phyloP scores from a whole-genome alignment of 2,797 vertebrate species.

The Rhynchonycteris naso region DNA sequence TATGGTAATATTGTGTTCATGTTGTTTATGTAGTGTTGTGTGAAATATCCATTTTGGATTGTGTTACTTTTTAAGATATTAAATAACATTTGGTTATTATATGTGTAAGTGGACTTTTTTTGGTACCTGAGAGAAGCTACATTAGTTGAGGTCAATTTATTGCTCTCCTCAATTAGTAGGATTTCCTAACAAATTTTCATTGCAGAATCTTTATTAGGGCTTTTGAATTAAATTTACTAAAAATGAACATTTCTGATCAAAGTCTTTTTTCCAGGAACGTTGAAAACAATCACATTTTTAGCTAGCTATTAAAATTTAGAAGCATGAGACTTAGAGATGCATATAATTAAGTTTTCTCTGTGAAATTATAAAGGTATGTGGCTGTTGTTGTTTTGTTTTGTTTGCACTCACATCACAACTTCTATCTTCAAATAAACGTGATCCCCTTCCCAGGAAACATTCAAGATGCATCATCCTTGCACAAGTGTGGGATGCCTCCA shows the following conservation, averaged over 20 bases:
- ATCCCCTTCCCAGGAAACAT: neutral
- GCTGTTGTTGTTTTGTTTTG: neutral
- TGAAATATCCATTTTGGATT: constrained; percentile 97
- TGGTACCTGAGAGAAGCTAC: constrained; percentile 57
- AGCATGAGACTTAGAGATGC: neutral
- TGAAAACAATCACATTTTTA: constrained; percentile 28
- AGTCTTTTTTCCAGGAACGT: constrained; percentile 39
- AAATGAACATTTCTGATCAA: constrained; percentile 11
- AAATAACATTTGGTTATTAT: constrained; percentile 99
- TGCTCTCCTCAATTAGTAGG: neutral
- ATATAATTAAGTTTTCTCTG: neutral
- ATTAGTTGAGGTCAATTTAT: constrained; percentile 51
- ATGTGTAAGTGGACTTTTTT: constrained; percentile 90
- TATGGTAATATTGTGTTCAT: constrained; percentile 98
- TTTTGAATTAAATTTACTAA: constrained; percentile 28
- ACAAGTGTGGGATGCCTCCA: neutral
- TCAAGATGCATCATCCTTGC: neutral
- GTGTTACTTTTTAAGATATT: constrained; percentile 99
- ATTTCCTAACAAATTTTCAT: constrained; percentile 32
- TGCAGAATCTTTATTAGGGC: neutral
- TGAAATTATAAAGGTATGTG: neutral
- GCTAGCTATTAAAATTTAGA: neutral
- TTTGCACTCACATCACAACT: neutral
- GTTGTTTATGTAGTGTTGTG: constrained; percentile 97
- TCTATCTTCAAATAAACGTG: neutral